Base-by-base conservation (phyloP, 2,888 invertebrate genomes). In the Cotesia congregata region DNA sequence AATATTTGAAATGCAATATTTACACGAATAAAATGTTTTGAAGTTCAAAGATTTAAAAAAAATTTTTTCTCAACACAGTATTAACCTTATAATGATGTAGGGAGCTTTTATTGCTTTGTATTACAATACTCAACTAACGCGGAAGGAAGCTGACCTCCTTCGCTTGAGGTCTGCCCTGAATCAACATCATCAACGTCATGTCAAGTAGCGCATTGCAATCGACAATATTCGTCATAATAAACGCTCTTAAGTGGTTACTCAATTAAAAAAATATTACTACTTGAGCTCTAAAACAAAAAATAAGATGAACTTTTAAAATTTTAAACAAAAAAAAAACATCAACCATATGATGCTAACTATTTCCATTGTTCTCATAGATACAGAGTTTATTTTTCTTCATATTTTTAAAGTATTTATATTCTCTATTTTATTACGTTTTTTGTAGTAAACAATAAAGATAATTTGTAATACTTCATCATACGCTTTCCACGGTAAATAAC, bases 111-210 rank as follows among this genome's bases (percentile, higher is more conserved):
- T 50, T 50, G 50, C 50, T 50, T 50, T 50, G 50, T 50, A 50
- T 50, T 50, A 50, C 50, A 50, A 50, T 50, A 50, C 50, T 50
- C 12, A 50, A 50, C 50, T 50, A 71, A 72, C 72, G 61, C 72
- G 72, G 72, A 76, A 76, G 77, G 77, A 77, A 73, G 77, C 77
- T 77, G 77, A 77, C 77, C 77, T 74, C 77, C 73, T 77, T 77
- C 73, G 69, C 50, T 72, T 61, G 72, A 74, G 64, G 65, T 73
- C 73, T 77, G 69, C 73, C 72, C 76, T 76, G 72, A 76, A 77
- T 73, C 69, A 74, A 77, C 73, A 74, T 65, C 67, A 64, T 61
- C 60, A 59, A 67, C 40, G 69, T 12, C 77, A 40, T 60, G 65
- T 70, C 70, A 73, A 70, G 61, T 68, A 68, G 65, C 59, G n/a